Base-by-base conservation (phyloP, 64 coral and sea anemone species). In the Stylophora pistillata region DNA sequence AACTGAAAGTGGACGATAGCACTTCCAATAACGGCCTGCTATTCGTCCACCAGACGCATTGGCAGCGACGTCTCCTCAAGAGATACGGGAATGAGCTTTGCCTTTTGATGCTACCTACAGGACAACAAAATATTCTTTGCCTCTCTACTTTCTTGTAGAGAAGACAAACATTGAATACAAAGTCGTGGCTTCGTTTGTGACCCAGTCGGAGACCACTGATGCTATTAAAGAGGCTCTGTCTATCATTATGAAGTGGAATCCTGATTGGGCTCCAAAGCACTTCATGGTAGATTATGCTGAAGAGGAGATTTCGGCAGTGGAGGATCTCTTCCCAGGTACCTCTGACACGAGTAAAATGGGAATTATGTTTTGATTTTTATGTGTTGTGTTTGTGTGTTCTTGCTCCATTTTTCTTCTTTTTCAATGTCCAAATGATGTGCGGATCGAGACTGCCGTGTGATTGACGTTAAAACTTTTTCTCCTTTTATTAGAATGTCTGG, bases 141-240 rank as follows among this genome's bases (percentile, higher is more conserved):
- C 82, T 34, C 82, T 86, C 63, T 86, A 72, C 14, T 72, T 86
- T 23, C 73, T 74, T 17, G 75, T 53, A 23, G 41, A 25, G 17
- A 55, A 47, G 55, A 90, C 88, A 17, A 90, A 90, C 52, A 76
- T 82, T 12, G 88, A 90, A 53, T 82, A 89, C 53, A 65, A 88
- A 74, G 77, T 93, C 16, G 86, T 93, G 6, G 91, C 34, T 3
- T 93, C 86, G 5, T 93, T 93, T 89, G 86, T 93, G 0, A 65
- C 57, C 12, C 91, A 89, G 54, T 47, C 60, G 30, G 86, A 93
- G 27, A 76, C 77, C 16, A 47, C 86, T 27, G 25, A 53, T n/a
- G 27, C 78, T 12, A 82, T 93, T 15, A 37, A 62, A 14, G 91
- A 93, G 65, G 91, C 85, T 0, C 28, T 93, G 30, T 16, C 29